Evolutionary conservation across 2,113 vertebrate species (phyloP), one percentile per base, ranked within the genome.

Genomic region (Calyptomena viridis): DNA sequence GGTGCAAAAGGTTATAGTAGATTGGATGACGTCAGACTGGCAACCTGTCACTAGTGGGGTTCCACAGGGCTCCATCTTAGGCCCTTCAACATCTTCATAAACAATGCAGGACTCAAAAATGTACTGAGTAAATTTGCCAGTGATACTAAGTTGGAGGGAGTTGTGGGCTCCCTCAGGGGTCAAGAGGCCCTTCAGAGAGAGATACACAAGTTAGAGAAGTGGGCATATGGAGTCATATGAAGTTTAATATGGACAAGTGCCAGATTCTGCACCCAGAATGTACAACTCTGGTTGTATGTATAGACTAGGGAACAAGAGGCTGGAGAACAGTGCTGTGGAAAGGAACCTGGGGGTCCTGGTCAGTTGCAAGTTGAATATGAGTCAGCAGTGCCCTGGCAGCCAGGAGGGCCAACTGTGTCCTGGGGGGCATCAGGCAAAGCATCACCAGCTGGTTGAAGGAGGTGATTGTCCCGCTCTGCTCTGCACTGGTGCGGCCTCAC

Each of bases 401-500:
- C 47, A 40, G 24, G 62, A 60, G 28, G 4, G 28, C 11, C 87
- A 60, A 0, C 3, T 2, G 0, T 60, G n/a, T 53, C 33, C 53
- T 47, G 24, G 15, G 73, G 39, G 3, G 1, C n/a, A 75, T 35
- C 47, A 68, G 78, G 24, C 1, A 14, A 63, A 75, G 46, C 46
- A 35, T 31, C 2, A 0, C 27, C 52, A 59, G 28, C 23, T 0
- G 0, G 33, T 52, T 44, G 9, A 67, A 60, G 28, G 39, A 53
- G 33, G 60, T 35, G 24, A 75, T 68, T 60, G 28, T 68, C n/a
- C 33, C 0, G 1, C 37, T 46, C 52, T 75, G 33, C 52, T 52
- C 37, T 82, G 46, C 0, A 0, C 53, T 75, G 69, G 6, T 7
- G 1, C 0, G 0, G 33, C 28, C 46, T 67, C 46, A 52, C 19